Conservation (phyloP, 2,113 vertebrate species). For the Narcine bancroftii region DNA sequence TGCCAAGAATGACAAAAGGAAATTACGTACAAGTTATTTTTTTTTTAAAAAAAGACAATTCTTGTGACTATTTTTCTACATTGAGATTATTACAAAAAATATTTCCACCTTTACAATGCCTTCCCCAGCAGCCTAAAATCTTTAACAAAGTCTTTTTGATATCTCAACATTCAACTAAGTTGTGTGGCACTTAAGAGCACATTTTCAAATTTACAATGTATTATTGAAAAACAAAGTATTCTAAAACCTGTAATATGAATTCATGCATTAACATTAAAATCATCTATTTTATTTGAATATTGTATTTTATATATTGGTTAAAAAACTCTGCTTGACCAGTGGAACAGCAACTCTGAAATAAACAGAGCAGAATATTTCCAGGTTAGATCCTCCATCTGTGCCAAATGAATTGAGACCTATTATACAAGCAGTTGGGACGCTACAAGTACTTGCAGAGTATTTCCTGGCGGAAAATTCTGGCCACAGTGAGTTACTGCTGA, state of each 20-base stretch:
- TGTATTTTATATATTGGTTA: not conserved
- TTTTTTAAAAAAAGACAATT: not conserved
- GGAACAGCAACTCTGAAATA: not conserved
- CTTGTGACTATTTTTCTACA: not conserved
- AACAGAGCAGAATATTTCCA: not conserved
- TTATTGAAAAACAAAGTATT: not conserved
- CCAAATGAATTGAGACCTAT: not conserved
- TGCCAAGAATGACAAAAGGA: slow-evolving; percentile 44
- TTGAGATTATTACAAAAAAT: not conserved
- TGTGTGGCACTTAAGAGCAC: too few relatives aligned
- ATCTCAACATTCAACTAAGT: not conserved
- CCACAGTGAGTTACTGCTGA: not conserved
- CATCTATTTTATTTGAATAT: not conserved
- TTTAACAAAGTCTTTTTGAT: too few relatives aligned
- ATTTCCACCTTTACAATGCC: too few relatives aligned
- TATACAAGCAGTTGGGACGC: not conserved
- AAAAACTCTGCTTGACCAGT: not conserved
- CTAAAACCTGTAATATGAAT: not conserved
- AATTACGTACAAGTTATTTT: not conserved
- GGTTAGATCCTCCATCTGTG: not conserved
- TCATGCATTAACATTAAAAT: not conserved
- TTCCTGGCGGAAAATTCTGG: not conserved
- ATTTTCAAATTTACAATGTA: not conserved
- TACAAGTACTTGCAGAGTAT: not conserved
- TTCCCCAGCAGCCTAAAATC: too few relatives aligned